Percentiles rank a stretch among this genome's conserved stretches.
Evolutionary conservation across 2,888 invertebrate genomes (phyloP).

Genomic region (Drosophila niveifrons): DNA sequence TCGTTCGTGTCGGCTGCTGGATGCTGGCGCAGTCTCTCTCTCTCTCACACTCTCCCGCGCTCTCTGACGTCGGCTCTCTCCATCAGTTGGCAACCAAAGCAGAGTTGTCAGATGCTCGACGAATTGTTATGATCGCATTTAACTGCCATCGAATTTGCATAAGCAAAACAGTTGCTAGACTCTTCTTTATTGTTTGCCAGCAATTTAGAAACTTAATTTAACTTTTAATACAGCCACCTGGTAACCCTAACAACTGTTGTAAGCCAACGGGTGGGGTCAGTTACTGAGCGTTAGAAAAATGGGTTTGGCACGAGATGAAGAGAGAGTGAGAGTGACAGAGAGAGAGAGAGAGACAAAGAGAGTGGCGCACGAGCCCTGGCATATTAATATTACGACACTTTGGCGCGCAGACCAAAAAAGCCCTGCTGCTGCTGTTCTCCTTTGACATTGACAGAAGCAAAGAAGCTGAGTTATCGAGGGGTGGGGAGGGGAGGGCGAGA

Average conservation of each 20-base stretch:
- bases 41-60: neutral
- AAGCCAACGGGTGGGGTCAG: conserved; percentile 20
- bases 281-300: conserved; percentile 25
- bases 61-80: neutral
- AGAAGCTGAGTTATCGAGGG: conserved; percentile 29
- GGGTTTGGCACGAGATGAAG: conserved; percentile 50
- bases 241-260: conserved; percentile 25
- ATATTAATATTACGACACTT: conserved; percentile 52
- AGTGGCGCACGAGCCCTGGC: conserved; percentile 23
- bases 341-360: conserved; percentile 27
- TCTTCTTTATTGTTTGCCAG: neutral
- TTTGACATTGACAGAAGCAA: conserved; percentile 69
- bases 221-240: conserved; percentile 12
- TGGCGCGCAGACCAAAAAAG: conserved; percentile 35
- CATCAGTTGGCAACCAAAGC: neutral
- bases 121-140: too few species aligned
- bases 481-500: conserved; percentile 18
- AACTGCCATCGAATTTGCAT: neutral
- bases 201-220: neutral
- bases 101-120: neutral
- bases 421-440: conserved; percentile 34
- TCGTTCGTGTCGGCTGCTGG: conserved; percentile 19
- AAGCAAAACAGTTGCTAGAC: too few species aligned
- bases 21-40: conserved; percentile 41
- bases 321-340: conserved; percentile 9